A percentile compares a stretch with the other conserved stretches of the same genome.
These are phyloP conservation scores for Sylvilagus bachmani DNA, from an alignment of 2,113 vertebrate genomes.

Conservation along the genomic window DNA sequence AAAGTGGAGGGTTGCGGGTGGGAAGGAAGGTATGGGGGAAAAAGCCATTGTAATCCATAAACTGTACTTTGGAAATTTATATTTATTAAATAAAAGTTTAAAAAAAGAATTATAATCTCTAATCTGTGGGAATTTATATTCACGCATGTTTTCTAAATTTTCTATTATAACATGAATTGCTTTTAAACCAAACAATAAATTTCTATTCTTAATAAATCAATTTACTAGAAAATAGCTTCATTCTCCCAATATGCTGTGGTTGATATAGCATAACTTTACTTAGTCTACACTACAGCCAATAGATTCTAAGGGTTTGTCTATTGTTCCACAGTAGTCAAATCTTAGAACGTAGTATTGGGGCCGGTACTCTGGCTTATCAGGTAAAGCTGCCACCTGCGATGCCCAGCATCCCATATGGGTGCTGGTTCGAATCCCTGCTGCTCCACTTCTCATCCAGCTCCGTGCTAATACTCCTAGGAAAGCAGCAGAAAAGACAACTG, in stretches of 20 bases:
- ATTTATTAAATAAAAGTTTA: too few species aligned
- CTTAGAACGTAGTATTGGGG: neutral
- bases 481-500: too few species aligned
- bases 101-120: neutral
- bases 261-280: constrained; percentile 11
- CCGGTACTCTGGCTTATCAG: too few species aligned
- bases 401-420: too few species aligned
- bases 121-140: neutral
- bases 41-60: too few species aligned
- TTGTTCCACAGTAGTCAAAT: neutral
- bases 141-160: constrained; percentile 41
- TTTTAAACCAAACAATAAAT: constrained; percentile 34
- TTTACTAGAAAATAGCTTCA: constrained; percentile 1
- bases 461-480: too few species aligned
- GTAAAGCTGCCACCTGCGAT: too few species aligned
- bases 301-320: neutral
- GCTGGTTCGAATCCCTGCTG: too few species aligned
- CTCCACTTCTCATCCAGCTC: too few species aligned
- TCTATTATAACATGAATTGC: neutral
- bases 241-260: constrained; percentile 22
- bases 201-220: constrained; percentile 53
- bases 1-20: too few species aligned
- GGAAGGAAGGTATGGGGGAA: too few species aligned
- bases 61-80: too few species aligned
- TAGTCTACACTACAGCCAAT: neutral